Evolutionary conservation across 2,797 vertebrate species (phyloP).

Genomic region (Kryptopterus vitreolus): DNA sequence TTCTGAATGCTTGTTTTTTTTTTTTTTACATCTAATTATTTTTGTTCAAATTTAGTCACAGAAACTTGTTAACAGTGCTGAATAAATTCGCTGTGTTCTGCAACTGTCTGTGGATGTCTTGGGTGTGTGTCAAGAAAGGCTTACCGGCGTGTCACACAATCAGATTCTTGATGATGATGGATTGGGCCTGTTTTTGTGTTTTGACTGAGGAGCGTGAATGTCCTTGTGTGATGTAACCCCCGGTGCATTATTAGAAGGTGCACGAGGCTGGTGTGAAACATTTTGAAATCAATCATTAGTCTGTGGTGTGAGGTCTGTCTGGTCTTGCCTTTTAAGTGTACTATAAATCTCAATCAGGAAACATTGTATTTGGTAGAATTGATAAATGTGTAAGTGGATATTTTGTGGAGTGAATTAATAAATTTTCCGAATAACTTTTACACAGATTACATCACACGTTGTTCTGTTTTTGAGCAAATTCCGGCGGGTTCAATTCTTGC

Average conservation of each 20-base stretch:
- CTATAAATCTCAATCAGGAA: slow-evolving; percentile 3
- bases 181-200: slow-evolving; percentile 2
- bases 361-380: neutral
- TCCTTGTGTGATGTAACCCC: neutral
- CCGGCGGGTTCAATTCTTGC: too few species aligned
- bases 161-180: neutral
- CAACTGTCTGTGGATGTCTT: neutral
- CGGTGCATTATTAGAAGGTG: neutral
- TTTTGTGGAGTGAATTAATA: neutral
- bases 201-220: neutral
- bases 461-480: neutral
- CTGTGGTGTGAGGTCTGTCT: neutral
- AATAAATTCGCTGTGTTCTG: neutral
- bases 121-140: neutral
- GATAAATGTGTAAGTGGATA: neutral
- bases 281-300: neutral
- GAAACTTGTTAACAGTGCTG: neutral
- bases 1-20: neutral
- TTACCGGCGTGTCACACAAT: neutral
- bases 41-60: neutral
- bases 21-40: neutral
- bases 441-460: neutral
- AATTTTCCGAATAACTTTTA: too few species aligned
- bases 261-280: neutral
- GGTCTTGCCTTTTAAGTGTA: neutral